Evolutionary conservation across 2,797 vertebrate genomes (phyloP), one percentile per base, ranked within the genome.

Genomic region (Mus spretus): DNA sequence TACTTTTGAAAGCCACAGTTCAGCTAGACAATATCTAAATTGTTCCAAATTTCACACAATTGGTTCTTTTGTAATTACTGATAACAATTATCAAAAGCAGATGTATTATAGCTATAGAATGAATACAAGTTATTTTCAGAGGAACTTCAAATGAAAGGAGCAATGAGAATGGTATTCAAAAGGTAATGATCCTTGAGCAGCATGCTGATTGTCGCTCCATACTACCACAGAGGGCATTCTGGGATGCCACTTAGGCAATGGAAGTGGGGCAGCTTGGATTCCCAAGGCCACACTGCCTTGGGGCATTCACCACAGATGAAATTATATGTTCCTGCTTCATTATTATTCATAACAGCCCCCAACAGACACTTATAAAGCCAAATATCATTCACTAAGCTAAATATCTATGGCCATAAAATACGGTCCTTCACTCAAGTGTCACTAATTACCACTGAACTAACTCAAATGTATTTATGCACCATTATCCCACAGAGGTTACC

Each of bases 391-490:
- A 95, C 93, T 96, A 97, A 96, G 94, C 97, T 89, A 4, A 97
- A 81, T 85, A 88, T 78, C 95, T 93, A 95, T 97, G 91, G 97
- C 97, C 96, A 97, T 97, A 97, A 98, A 97, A 97, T 96, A 96
- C 93, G 81, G 94, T 72, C 97, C 75, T 98, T 98, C 95, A 98
- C 94, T 97, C 97, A 97, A 97, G 97, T 97, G 96, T 98, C 97
- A 97, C 95, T 98, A 98, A 98, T 98, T 97, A 96, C 93, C 94
- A 93, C 78, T 0, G 0, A 97, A 97, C 91, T 90, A 98, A 97
- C 2, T 0, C 96, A 97, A 96, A 82, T 95, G 44, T 90, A 79
- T 97, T 97, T 98, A 98, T 95, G 98, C 98, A 93, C 79, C 88
- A 98, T 94, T 94, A 98, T 94, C 90, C 97, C 92, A 40, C n/a